Evolutionary conservation across 2,113 vertebrate genomes (phyloP), one percentile per base, ranked within the genome.

Genomic region (Sylvilagus bachmani): DNA sequence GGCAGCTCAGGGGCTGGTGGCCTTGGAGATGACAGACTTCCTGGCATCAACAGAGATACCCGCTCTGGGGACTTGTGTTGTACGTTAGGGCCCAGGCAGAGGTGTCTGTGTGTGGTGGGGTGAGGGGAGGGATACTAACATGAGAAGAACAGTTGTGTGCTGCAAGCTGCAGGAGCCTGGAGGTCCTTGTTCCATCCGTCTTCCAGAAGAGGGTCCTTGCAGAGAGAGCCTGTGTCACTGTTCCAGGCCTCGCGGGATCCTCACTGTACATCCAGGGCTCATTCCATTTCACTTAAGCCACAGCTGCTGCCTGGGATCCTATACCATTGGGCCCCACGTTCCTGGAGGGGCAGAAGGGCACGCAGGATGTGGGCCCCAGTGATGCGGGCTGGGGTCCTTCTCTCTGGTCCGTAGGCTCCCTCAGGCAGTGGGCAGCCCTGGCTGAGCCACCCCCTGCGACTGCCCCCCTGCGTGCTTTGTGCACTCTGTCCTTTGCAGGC

Each of bases 331-430:
- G 4, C 71, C 14, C 6, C 1, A 16, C 29, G 55, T n/a, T 10
- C 21, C 49, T 6, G 0, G 27, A 5, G 19, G 6, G 7, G 3
- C 33, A 33, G 33, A 0, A 2, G 44, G 25, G 4, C 3, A 1
- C 9, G 51, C 0, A 27, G 53, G 31, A 27, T n/a, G 24, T 25
- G 12, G 31, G 21, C 5, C 9, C 7, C n/a, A 3, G 24, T n/a
- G 11, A 8, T 4, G 10, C 6, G 2, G 31, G 11, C 12, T 14
- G 1, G 1, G 17, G n/a, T 14, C 66, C 25, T 82, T 77, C 25
- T 53, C 21, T 44, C 66, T 19, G 29, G 10, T 70, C 86, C 61
- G 82, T 6, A 7, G 25, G 61, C 74, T 70, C 29, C 0, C 1
- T n/a, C 66, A 33, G 36, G 14, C 2, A 29, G 36, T 7, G 38